These are phyloP conservation scores for Notocelia uddmanniana DNA, from an alignment of 2,888 invertebrate genomes.

Conservation along the genomic window DNA sequence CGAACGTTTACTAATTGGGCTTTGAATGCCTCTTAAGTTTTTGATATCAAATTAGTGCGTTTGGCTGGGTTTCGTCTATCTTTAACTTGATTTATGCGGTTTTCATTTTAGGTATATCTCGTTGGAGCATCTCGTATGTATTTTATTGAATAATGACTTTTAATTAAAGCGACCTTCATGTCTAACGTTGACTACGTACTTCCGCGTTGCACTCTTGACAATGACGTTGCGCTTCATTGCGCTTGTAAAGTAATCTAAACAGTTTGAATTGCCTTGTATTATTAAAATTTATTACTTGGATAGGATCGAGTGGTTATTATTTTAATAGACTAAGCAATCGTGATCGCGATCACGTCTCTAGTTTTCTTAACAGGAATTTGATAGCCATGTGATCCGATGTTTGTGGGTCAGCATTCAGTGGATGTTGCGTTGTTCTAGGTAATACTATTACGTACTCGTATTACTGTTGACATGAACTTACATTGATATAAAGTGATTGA, in stretches of 20 bases:
- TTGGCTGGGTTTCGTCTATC: conserved; percentile 5
- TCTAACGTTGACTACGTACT: conserved; percentile 28
- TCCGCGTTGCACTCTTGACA: conserved; percentile 37
- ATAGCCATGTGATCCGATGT: conserved; percentile 64
- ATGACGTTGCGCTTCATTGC: conserved; percentile 37
- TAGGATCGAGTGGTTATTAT: conserved; percentile 61
- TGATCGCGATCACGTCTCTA: conserved; percentile 66
- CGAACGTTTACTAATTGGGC: conserved; percentile 17
- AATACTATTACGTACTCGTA: background rate
- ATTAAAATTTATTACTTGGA: conserved; percentile 51
- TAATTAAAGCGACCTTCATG: conserved; percentile 39
- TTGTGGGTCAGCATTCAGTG: conserved; percentile 66
- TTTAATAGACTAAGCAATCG: conserved; percentile 62
- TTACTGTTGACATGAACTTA: conserved; percentile 1
- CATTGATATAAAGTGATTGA: background rate
- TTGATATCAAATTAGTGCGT: conserved; percentile 2
- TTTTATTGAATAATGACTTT: conserved; percentile 20
- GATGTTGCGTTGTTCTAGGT: conserved; percentile 32
- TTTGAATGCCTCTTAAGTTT: conserved; percentile 1
- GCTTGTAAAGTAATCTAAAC: conserved; percentile 42
- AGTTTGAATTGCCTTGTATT: conserved; percentile 48
- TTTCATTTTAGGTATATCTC: background rate
- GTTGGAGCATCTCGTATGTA: background rate
- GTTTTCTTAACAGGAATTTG: conserved; percentile 70
- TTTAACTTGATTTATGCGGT: background rate